Evolutionary conservation across 2,113 vertebrate species (phyloP).

Genomic region (Chaetops frenatus): DNA sequence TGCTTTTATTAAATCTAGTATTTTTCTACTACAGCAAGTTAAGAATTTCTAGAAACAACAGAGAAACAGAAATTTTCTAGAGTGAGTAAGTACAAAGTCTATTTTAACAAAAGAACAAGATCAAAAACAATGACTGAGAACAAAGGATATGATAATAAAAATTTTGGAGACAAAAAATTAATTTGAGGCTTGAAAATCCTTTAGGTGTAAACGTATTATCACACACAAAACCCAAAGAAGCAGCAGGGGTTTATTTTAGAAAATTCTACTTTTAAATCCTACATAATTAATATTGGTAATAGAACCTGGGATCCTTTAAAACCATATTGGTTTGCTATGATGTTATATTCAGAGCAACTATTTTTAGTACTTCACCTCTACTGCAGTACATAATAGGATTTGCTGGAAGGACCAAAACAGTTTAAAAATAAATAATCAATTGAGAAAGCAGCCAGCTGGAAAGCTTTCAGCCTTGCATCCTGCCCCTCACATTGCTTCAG

Average conservation of each 20-base stretch:
- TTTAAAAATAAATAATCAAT: background rate
- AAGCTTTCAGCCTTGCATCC: conserved; percentile 6
- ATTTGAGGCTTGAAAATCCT: background rate
- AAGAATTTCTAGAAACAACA: background rate
- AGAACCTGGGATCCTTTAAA: background rate
- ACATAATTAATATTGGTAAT: background rate
- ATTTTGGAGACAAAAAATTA: background rate
- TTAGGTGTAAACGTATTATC: background rate
- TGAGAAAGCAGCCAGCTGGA: background rate
- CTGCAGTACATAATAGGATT: background rate
- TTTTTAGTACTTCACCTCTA: background rate
- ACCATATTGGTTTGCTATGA: background rate
- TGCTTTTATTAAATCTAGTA: background rate
- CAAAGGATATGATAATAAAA: background rate
- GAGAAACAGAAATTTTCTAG: background rate
- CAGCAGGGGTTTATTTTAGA: background rate
- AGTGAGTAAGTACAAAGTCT: background rate
- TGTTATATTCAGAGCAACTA: background rate
- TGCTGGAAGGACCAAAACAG: background rate
- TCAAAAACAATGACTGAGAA: background rate
- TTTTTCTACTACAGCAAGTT: background rate
- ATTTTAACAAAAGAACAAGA: background rate
- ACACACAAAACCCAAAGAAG: background rate
- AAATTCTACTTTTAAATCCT: background rate
- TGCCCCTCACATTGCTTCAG: background rate